phyloP scores from a whole-genome alignment of 2,888 invertebrate species.

The Eupithecia dodoneata region DNA sequence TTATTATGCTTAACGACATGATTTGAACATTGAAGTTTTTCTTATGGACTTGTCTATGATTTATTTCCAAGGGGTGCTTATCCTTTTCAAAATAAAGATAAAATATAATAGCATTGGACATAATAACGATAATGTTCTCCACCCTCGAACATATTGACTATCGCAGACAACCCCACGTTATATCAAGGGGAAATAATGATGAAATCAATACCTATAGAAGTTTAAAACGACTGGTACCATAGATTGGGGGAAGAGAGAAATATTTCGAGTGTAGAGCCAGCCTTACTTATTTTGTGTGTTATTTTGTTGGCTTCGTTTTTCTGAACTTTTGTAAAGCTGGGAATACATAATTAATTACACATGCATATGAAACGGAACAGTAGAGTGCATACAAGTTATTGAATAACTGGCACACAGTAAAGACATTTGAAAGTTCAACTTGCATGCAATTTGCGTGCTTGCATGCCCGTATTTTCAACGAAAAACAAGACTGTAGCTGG shows the following conservation, averaged over 20 bases:
- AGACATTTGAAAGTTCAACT: no score
- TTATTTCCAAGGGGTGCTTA: conserved; percentile 1
- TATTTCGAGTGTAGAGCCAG: conserved; percentile 9
- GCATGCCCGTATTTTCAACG: no score
- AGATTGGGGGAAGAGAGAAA: conserved; percentile 53
- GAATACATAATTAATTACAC: no score
- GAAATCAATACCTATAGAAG: conserved; percentile 79
- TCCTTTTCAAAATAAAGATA: conserved; percentile 24
- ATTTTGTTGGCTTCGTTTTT: not conserved
- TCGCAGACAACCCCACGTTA: conserved; percentile 52
- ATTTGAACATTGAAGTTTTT: not conserved
- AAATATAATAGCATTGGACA: conserved; percentile 33
- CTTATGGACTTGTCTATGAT: not conserved
- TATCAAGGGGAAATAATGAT: conserved; percentile 53
- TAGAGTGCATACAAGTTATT: no score
- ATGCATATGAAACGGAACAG: no score
- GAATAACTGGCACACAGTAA: no score
- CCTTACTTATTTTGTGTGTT: conserved; percentile 9
- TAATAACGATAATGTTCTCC: conserved; percentile 42
- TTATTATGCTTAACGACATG: not conserved
- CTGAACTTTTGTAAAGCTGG: not conserved
- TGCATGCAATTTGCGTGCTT: no score
- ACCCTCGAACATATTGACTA: conserved; percentile 54
- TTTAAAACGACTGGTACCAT: conserved; percentile 68
- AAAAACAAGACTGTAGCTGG: no score